Conservation (phyloP, 1,140 invertebrate species). For the Harlomillsia oculata region DNA sequence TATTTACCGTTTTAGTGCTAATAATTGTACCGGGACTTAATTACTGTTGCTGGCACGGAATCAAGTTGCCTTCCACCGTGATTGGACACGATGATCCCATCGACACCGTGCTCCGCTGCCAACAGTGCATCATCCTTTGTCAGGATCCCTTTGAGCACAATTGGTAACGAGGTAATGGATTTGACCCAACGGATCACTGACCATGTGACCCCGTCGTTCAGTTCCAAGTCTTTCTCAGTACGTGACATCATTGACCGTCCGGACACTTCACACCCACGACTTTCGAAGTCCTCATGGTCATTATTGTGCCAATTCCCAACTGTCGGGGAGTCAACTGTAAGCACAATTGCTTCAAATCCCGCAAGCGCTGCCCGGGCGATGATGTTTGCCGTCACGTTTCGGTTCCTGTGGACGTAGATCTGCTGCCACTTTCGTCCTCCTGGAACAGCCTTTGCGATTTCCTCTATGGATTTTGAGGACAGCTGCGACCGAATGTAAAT, state of each 20-base stretch:
- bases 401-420: conserved; percentile 76
- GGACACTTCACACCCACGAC: conserved; percentile 3
- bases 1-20: too few species aligned
- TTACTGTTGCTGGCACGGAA: conserved; percentile 67
- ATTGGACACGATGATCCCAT: conserved; percentile 79
- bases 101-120: conserved; percentile 57
- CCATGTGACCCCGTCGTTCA: conserved; percentile 10
- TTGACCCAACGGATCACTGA: conserved; percentile 12
- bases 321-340: conserved; percentile 48
- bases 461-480: conserved; percentile 77
- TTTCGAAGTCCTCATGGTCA: conserved; percentile 59
- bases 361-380: conserved; percentile 67
- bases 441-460: conserved; percentile 66
- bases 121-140: conserved; percentile 73
- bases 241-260: background rate
- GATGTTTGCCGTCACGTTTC: conserved; percentile 62
- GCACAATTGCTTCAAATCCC: conserved; percentile 49
- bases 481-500: conserved; percentile 79
- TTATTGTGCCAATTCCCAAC: conserved; percentile 55
- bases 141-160: conserved; percentile 82
- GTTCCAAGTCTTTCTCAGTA: background rate
- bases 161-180: conserved; percentile 56
- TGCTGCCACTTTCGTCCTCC: conserved; percentile 76
- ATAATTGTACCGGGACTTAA: too few species aligned
- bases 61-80: conserved; percentile 86